Conservation (phyloP, 2,888 invertebrate genomes). For the Machimus atricapillus region DNA sequence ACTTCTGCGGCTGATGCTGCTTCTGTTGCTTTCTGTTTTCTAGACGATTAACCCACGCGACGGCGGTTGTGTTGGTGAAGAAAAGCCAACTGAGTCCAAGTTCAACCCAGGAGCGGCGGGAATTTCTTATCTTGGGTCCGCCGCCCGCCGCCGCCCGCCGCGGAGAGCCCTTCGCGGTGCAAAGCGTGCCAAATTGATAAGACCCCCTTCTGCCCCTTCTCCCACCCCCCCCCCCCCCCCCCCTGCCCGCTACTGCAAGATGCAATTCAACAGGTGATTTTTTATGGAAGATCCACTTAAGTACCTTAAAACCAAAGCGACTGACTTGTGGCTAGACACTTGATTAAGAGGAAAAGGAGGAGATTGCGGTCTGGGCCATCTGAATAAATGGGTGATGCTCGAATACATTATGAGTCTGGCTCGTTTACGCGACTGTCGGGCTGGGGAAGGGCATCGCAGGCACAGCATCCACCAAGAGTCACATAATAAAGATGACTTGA, state of each 20-base stretch:
- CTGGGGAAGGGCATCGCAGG: neutral
- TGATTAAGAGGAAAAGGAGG: constrained; percentile 34
- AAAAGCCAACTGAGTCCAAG: constrained; percentile 33
- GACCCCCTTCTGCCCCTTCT: no score
- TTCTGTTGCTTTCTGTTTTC: constrained; percentile 1
- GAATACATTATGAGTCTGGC: constrained; percentile 34
- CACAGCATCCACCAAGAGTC: constrained; percentile 4
- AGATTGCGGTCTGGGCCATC: constrained; percentile 17
- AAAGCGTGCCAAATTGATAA: neutral
- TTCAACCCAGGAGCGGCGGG: constrained; percentile 17
- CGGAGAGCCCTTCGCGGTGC: neutral
- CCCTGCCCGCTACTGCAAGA: constrained; percentile 15
- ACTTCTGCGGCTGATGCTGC: no score
- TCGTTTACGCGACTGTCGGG: constrained; percentile 2
- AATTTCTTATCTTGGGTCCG: neutral
- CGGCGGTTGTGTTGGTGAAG: neutral
- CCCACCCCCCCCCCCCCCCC: no score
- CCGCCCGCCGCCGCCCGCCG: no score
- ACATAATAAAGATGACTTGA: constrained; percentile 26
- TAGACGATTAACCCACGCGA: neutral
- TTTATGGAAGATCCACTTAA: constrained; percentile 27
- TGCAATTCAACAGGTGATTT: constrained; percentile 38
- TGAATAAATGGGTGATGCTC: constrained; percentile 34
- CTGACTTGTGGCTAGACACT: constrained; percentile 37
- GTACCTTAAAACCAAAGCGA: constrained; percentile 9